These are phyloP conservation scores for Caenorhabditis panamensis DNA, from an alignment of 2,888 invertebrate genomes.

Conservation along the genomic window DNA sequence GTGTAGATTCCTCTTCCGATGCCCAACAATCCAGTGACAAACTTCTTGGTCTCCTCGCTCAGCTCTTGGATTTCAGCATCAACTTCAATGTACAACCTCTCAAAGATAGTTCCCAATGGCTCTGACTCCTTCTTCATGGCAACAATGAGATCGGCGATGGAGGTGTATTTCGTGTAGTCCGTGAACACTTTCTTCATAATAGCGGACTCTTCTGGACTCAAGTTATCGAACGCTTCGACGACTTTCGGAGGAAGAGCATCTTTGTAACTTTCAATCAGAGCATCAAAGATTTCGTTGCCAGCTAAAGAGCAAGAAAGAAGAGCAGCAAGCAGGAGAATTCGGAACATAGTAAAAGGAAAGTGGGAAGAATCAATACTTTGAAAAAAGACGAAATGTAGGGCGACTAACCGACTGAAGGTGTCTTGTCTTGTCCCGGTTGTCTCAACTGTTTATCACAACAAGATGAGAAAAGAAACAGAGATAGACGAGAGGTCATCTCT, in stretches of 20 bases:
- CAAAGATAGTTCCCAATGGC: constrained; percentile 35
- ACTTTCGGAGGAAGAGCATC: constrained; percentile 49
- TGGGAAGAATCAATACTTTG: constrained; percentile 34
- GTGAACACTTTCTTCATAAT: constrained; percentile 49
- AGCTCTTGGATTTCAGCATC: constrained; percentile 41
- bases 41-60: constrained; percentile 39
- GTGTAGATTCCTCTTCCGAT: constrained; percentile 52
- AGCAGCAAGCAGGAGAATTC: constrained; percentile 1
- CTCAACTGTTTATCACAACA: constrained; percentile 22
- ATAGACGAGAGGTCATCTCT: constrained; percentile 11
- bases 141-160: constrained; percentile 40
- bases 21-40: constrained; percentile 41
- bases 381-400: constrained; percentile 46
- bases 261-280: constrained; percentile 45
- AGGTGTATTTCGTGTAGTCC: constrained; percentile 43
- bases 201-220: constrained; percentile 35
- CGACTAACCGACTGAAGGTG: constrained; percentile 10
- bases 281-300: constrained; percentile 39
- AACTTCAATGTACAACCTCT: constrained; percentile 44
- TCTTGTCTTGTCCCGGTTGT: constrained; percentile 30
- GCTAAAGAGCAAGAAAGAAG: constrained; percentile 4
- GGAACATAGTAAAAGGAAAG: constrained; percentile 3
- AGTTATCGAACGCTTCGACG: constrained; percentile 49
- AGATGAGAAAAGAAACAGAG: background rate
- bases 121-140: constrained; percentile 51